A percentile compares a stretch with the other conserved stretches of the same genome.
Conservation (phyloP, 2,888 invertebrate genomes). For the Trilocha varians region DNA sequence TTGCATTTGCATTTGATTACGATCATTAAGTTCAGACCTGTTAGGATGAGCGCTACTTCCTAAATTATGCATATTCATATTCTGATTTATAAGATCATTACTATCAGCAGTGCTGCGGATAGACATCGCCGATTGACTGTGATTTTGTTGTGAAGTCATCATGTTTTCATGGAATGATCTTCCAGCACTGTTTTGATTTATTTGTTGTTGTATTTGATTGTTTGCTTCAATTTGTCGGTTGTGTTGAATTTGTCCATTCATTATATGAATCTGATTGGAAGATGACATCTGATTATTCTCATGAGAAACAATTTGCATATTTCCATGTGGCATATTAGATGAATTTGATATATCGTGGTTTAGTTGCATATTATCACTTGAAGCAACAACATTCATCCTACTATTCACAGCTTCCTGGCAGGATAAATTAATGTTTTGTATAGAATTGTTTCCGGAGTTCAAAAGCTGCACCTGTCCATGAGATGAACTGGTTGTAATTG, state of each 20-base stretch:
- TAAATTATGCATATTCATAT: conserved; percentile 56
- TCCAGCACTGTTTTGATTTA: conserved; percentile 39
- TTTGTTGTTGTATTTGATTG: conserved; percentile 51
- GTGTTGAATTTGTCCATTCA: conserved; percentile 66
- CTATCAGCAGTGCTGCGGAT: conserved; percentile 53
- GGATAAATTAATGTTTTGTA: conserved; percentile 56
- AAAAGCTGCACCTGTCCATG: conserved; percentile 57
- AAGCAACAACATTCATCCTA: conserved; percentile 43
- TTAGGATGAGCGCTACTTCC: conserved; percentile 47
- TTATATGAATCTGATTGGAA: conserved; percentile 62
- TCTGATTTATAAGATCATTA: conserved; percentile 50
- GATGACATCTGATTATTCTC: conserved; percentile 44
- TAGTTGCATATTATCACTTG: conserved; percentile 45
- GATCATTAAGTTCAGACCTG: conserved; percentile 47
- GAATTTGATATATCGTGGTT: conserved; percentile 45
- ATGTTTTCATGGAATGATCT: conserved; percentile 58
- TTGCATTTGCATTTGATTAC: conserved; percentile 64
- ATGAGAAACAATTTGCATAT: conserved; percentile 57
- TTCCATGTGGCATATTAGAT: conserved; percentile 49
- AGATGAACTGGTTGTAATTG: conserved; percentile 42
- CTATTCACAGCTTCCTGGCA: conserved; percentile 57
- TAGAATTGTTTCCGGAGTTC: conserved; percentile 52
- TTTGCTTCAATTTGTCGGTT: conserved; percentile 48
- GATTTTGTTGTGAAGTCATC: conserved; percentile 41
- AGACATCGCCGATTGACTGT: conserved; percentile 50